Base-by-base conservation (phyloP, 2,888 invertebrate species). In the Lydus trimaculatus region DNA sequence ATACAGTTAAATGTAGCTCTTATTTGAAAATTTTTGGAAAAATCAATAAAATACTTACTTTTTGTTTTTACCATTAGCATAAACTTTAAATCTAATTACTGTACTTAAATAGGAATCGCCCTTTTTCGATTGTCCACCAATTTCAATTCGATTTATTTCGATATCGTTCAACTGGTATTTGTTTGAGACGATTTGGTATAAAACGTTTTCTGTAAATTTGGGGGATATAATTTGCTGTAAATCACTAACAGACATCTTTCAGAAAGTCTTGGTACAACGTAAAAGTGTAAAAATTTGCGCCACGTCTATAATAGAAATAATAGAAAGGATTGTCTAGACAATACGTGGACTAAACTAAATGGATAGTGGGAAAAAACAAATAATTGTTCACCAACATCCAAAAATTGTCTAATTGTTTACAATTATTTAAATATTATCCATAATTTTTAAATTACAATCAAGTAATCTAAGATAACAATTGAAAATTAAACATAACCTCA, bases 41-140 rank as follows among this genome's bases (percentile, higher is more conserved):
- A 17, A n/a, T 5, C 9, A 48, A 20, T 9, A 5, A 20, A 48
- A 25, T 23, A 33, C 71, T 72, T 73, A 79, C 77, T 65, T 65
- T 64, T 72, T 80, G 4, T 81, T 81, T 31, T 80, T 69, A 11
- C 84, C 82, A 61, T 76, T 79, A 1, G 90, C 90, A 65, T 84
- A 83, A 5, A 93, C 85, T 62, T 84, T 88, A 33, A 92, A 87
- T 43, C 90, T 88, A 61, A 88, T 88, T 0, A 92, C 85, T 69
- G 89, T 88, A 74, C 92, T 91, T 61, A 93, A 81, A 77, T 92
- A 93, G 0, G 90, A 91, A 77, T 93, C 92, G 0, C 93, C 93
- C 81, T 91, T 92, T 62, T 86, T 86, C 31, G 65, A 58, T 25
- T 70, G 70, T 85, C 87, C 77, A 85, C 84, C 75, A 86, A 87